phyloP scores from a whole-genome alignment of 2,113 vertebrate genomes.

The Pomatorhinus ruficollis region DNA sequence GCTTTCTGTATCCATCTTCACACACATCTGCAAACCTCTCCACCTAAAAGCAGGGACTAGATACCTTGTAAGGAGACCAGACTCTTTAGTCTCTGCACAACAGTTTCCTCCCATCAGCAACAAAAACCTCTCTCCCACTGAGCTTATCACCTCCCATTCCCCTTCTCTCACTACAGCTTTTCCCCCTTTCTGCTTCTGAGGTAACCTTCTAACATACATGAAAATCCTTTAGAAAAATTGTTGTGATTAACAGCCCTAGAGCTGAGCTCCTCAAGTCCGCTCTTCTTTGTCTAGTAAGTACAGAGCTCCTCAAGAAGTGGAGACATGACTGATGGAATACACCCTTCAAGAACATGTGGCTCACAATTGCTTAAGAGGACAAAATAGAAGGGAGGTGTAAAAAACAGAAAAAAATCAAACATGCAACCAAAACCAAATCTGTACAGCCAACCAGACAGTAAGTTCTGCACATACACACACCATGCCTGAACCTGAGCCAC shows the following conservation, averaged over 20 bases:
- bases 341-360: background rate
- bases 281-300: background rate
- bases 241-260: background rate
- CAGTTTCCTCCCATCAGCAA: background rate
- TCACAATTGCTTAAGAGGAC: background rate
- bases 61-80: background rate
- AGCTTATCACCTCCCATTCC: background rate
- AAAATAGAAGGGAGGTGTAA: background rate
- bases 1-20: background rate
- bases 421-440: background rate
- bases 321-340: background rate
- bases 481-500: background rate
- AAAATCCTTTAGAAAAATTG: background rate
- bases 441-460: background rate
- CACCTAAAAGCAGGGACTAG: background rate
- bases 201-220: accelerated
- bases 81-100: background rate
- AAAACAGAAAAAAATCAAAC: background rate
- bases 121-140: background rate
- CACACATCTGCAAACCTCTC: background rate
- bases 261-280: background rate
- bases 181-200: background rate
- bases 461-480: background rate
- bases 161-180: background rate
- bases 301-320: background rate